Evolutionary conservation across 2,113 vertebrate genomes (phyloP).

Genomic region (Pipra filicauda): DNA sequence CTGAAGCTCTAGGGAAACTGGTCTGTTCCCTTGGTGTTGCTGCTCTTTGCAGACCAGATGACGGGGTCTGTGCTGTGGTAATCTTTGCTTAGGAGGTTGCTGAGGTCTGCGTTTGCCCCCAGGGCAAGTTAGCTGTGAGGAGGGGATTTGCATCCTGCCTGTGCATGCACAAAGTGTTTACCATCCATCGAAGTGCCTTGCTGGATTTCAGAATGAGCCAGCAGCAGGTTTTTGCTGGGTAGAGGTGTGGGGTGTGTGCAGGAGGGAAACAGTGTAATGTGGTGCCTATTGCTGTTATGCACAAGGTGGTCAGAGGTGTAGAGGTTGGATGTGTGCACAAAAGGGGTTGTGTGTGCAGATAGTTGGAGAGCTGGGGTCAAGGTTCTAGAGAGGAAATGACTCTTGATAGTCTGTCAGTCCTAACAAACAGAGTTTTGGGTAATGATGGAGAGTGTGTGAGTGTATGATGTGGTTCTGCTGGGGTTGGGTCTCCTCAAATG

Average conservation of each 20-base stretch:
- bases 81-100: background rate
- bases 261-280: rapidly evolving
- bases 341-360: background rate
- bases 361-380: background rate
- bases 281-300: background rate
- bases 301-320: background rate
- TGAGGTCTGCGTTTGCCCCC: background rate
- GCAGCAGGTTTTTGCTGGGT: background rate
- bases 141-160: background rate
- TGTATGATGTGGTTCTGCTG: background rate
- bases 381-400: background rate
- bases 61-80: rapidly evolving
- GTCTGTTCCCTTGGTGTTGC: background rate
- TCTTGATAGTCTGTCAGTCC: background rate
- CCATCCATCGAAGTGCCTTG: slow-evolving; percentile 49
- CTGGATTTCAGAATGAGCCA: slow-evolving; percentile 40
- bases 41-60: slow-evolving; percentile 7
- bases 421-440: background rate
- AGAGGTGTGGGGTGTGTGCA: background rate
- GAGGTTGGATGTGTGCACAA: background rate
- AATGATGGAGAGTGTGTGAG: background rate
- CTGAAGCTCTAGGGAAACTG: background rate
- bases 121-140: background rate
- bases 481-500: background rate
- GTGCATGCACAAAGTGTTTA: background rate